Evolutionary conservation across 2,113 vertebrate genomes (phyloP).

Genomic region (Octodon degus): DNA sequence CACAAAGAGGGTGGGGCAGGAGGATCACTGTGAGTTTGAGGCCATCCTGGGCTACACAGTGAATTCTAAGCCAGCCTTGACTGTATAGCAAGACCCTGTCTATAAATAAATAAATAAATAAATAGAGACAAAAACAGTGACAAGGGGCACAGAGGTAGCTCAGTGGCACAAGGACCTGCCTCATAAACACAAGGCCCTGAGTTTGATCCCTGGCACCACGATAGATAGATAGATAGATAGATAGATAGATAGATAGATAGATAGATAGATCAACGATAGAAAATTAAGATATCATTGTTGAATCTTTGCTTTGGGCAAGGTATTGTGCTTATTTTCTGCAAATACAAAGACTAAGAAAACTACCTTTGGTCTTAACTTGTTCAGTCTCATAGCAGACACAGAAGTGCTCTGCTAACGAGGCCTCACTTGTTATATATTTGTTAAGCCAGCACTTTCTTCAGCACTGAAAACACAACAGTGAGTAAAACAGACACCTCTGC

Average conservation of each 20-base stretch:
- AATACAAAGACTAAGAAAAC: conserved; percentile 36
- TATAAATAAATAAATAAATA: background rate
- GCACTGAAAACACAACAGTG: background rate
- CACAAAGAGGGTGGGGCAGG: background rate
- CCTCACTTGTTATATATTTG: background rate
- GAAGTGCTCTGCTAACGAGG: background rate
- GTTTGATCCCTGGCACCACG: too few species aligned
- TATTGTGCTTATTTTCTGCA: conserved; percentile 41
- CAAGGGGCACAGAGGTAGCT: too few species aligned
- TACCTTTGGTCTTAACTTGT: conserved; percentile 14
- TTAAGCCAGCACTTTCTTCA: background rate
- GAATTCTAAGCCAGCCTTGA: background rate
- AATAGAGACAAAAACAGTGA: too few species aligned
- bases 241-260: background rate
- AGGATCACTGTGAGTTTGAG: background rate
- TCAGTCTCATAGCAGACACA: conserved; percentile 35
- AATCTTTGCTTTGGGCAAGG: background rate
- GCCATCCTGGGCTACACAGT: background rate
- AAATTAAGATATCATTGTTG: conserved; percentile 48
- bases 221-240: background rate
- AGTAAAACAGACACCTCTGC: conserved; percentile 39
- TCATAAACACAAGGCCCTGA: too few species aligned
- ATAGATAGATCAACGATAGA: background rate
- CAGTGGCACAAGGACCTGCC: too few species aligned
- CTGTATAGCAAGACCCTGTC: background rate